A percentile compares a stretch with the other conserved stretches of the same genome.
Evolutionary conservation across 2,113 vertebrate species (phyloP).

Genomic region (Phylloscopus whistleri): DNA sequence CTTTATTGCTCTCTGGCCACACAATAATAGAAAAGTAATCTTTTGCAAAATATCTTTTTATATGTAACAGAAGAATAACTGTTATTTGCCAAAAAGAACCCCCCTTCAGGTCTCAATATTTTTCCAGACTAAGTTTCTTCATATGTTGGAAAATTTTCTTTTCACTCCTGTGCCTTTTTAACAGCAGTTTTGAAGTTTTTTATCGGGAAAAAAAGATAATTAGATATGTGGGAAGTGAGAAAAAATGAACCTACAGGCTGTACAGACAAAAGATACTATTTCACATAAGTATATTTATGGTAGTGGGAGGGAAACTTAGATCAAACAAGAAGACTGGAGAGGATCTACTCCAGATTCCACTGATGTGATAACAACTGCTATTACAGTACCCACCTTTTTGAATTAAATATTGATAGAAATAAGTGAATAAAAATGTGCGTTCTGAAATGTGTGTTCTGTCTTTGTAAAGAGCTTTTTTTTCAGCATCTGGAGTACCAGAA

Average conservation of each 20-base stretch:
- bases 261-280: conserved; percentile 10
- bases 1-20: background rate
- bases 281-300: background rate
- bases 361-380: conserved; percentile 17
- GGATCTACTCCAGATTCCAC: background rate
- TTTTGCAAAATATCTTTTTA: background rate
- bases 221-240: background rate
- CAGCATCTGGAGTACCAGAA: conserved; percentile 1
- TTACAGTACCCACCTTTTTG: background rate
- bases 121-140: background rate
- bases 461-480: background rate
- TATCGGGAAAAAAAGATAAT: background rate
- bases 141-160: background rate
- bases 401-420: conserved; percentile 34
- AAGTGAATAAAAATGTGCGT: conserved; percentile 4
- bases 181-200: background rate
- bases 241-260: background rate
- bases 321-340: background rate
- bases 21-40: background rate
- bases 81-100: background rate
- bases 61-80: background rate
- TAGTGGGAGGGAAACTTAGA: conserved; percentile 11
- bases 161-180: conserved; percentile 23
- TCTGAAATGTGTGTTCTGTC: background rate
- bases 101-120: background rate